A percentile compares a stretch with the other conserved stretches of the same genome.
Evolutionary conservation across 2,888 invertebrate genomes (phyloP).

Genomic region (Cataglyphis albicans): DNA sequence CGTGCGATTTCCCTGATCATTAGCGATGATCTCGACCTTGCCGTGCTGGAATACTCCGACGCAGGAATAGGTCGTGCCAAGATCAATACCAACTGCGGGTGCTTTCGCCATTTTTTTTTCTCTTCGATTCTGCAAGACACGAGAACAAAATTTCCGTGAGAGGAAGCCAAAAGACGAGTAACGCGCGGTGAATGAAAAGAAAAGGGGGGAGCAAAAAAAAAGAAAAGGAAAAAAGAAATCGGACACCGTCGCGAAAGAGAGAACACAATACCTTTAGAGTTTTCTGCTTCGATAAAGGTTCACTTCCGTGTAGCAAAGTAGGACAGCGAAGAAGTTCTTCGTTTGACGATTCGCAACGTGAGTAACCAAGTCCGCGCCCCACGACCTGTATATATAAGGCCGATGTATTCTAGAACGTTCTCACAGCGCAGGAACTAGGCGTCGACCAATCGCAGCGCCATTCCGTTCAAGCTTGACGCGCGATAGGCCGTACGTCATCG

Average conservation of each 20-base stretch:
- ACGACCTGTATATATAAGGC: constrained; percentile 77
- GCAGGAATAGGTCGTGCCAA: constrained; percentile 98
- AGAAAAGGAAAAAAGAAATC: no score
- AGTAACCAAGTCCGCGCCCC: constrained; percentile 78
- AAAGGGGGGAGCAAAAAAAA: no score
- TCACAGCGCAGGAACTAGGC: constrained; percentile 57
- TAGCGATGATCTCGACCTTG: constrained; percentile 91
- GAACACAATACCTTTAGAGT: not conserved
- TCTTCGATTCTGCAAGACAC: constrained; percentile 86
- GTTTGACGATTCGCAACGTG: constrained; percentile 85
- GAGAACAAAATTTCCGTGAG: not conserved
- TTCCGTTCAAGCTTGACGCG: constrained; percentile 31
- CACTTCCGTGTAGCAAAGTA: constrained; percentile 31
- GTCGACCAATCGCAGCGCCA: constrained; percentile 67
- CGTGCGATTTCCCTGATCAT: constrained; percentile 88
- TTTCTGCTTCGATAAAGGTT: constrained; percentile 55
- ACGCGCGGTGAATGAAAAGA: no score
- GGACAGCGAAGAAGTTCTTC: constrained; percentile 80
- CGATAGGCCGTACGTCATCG: constrained; percentile 48
- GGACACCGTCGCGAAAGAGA: no score
- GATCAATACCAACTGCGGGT: constrained; percentile 97
- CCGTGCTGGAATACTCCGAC: constrained; percentile 95
- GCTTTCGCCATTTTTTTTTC: constrained; percentile 87
- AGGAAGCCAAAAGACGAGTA: not conserved
- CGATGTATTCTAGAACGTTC: constrained; percentile 82